Evolutionary conservation across 2,888 invertebrate species (phyloP).

Genomic region (Cheilosia pagana): DNA sequence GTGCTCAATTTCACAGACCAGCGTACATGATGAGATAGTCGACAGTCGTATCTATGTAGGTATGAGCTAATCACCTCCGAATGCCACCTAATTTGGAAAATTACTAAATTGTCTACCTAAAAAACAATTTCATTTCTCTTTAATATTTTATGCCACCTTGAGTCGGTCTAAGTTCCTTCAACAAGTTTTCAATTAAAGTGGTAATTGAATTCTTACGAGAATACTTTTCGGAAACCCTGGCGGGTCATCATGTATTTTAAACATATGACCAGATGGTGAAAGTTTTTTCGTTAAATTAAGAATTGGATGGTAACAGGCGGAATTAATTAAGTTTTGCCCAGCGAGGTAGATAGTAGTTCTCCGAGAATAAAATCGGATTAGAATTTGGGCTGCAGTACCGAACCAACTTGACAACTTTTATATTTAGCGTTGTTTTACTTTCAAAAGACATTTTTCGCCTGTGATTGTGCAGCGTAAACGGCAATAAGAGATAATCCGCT

Average conservation of each 20-base stretch:
- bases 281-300: constrained; percentile 10
- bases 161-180: constrained; percentile 1
- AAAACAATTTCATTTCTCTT: no score
- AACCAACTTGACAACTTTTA: no score
- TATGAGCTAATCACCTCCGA: constrained; percentile 42
- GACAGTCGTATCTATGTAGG: not conserved
- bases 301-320: not conserved
- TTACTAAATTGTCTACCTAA: no score
- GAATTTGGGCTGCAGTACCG: no score
- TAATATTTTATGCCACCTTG: not conserved
- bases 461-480: no score
- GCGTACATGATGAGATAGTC: constrained; percentile 28
- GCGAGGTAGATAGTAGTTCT: not conserved
- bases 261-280: constrained; percentile 18
- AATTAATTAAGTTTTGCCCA: constrained; percentile 15
- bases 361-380: not conserved
- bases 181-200: constrained; percentile 60
- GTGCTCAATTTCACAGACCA: constrained; percentile 61
- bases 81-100: constrained; percentile 55
- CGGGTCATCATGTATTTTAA: constrained; percentile 16
- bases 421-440: no score
- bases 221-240: not conserved
- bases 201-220: constrained; percentile 45
- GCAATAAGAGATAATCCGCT: no score
- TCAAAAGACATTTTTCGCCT: no score